Conservation (phyloP, 2,888 invertebrate species). For the Hoplodrina ambigua region DNA sequence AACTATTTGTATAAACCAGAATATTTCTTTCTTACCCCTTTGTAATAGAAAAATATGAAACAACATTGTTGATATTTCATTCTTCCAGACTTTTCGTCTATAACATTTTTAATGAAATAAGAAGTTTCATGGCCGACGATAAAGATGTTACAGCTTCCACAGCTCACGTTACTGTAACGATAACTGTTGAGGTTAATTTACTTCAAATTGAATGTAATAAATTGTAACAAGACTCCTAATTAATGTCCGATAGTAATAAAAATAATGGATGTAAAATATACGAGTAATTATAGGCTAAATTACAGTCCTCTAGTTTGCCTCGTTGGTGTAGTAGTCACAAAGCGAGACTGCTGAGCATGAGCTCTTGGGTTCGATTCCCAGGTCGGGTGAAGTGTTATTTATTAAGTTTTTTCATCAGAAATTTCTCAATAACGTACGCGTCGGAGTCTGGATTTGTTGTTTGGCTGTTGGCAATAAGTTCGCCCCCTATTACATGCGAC, state of each 20-base stretch:
- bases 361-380: too few species aligned
- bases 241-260: constrained; percentile 60
- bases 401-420: too few species aligned
- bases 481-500: too few species aligned
- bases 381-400: too few species aligned
- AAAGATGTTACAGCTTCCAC: constrained; percentile 48
- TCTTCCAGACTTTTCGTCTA: constrained; percentile 28
- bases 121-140: constrained; percentile 45
- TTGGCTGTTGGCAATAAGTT: too few species aligned
- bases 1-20: constrained; percentile 2
- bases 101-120: constrained; percentile 53
- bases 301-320: too few species aligned
- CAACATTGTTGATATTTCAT: constrained; percentile 47
- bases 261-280: too few species aligned
- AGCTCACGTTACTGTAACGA: constrained; percentile 60
- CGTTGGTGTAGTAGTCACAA: too few species aligned
- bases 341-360: too few species aligned
- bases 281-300: too few species aligned
- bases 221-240: constrained; percentile 70
- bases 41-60: constrained; percentile 34
- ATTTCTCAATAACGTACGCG: too few species aligned
- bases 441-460: too few species aligned
- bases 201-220: constrained; percentile 72
- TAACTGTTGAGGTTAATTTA: constrained; percentile 69
- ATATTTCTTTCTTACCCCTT: constrained; percentile 5